Evolutionary conservation across 2,113 vertebrate genomes (phyloP), one percentile per base, ranked within the genome.

Genomic region (Mesitornis unicolor): DNA sequence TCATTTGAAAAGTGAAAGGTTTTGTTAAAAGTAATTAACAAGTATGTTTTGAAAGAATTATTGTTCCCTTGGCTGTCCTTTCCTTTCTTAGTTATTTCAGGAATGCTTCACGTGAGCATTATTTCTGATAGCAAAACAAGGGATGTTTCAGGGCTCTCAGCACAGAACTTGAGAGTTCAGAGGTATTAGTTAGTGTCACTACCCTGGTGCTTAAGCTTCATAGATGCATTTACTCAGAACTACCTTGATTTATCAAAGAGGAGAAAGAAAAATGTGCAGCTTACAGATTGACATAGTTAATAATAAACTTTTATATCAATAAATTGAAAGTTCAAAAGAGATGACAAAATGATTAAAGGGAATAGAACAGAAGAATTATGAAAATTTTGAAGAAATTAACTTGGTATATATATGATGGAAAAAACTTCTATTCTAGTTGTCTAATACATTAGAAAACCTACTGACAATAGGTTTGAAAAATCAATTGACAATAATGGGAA

Each of bases 271-370:
- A 79, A 68, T 35, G 28, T 50, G 16, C 35, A 93, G 88, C 11
- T 33, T 83, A 43, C 24, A 69, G 24, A 74, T 8, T 90, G 26
- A 65, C 29, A 31, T 67, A 48, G 11, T 20, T 74, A 2, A 59
- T 84, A 45, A 70, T 38, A 65, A 87, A 89, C 64, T 8, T 90
- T 74, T 21, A 5, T 67, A 82, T 51, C 33, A 84, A 68, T 43
- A 94, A 74, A 65, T 7, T n/a, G 17, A 80, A 24, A 93, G 80
- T 56, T 92, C 51, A 83, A 81, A 83, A 56, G 35, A 60, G 9
- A 43, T 56, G 57, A 76, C 50, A 94, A 94, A 84, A 95, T 90
- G 87, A 93, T 90, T 89, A 89, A 89, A 85, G 13, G 7, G 28
- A 77, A 80, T 73, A 77, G 10, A 83, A 89, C 3, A 87, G 54